A percentile compares a stretch with the other conserved stretches of the same genome.
phyloP scores from a whole-genome alignment of 2,113 vertebrate species.

The Panthera leo region DNA sequence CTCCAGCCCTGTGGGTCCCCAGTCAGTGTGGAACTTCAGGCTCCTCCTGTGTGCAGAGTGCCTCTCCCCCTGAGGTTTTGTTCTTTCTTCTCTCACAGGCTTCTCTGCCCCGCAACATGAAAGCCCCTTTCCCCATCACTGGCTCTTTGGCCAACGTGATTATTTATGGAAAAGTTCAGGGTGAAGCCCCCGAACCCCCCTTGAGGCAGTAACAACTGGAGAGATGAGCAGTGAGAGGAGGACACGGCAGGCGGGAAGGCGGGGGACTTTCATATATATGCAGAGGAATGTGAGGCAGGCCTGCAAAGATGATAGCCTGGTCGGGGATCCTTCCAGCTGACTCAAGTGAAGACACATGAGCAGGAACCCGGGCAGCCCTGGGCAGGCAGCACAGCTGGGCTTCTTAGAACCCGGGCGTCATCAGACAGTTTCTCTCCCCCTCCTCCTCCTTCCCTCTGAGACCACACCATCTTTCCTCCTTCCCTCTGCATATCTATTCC shows the following conservation, averaged over 20 bases:
- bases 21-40: neutral
- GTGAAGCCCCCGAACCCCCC: neutral
- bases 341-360: fast-evolving
- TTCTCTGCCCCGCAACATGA: neutral
- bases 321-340: neutral
- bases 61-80: neutral
- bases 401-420: fast-evolving
- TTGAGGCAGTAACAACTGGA: neutral
- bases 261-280: fast-evolving
- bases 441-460: neutral
- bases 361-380: neutral
- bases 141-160: neutral
- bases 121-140: too few species aligned
- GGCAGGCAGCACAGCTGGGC: neutral
- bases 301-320: neutral
- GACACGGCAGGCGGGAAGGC: neutral
- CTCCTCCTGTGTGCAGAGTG: neutral
- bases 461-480: neutral
- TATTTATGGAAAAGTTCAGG: neutral
- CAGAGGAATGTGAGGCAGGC: neutral
- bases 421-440: neutral
- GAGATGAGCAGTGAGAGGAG: too few species aligned
- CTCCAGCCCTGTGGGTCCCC: neutral
- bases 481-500: neutral
- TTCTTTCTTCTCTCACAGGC: neutral